phyloP scores from a whole-genome alignment of 2,888 invertebrate species.

The Agrochola circellaris region DNA sequence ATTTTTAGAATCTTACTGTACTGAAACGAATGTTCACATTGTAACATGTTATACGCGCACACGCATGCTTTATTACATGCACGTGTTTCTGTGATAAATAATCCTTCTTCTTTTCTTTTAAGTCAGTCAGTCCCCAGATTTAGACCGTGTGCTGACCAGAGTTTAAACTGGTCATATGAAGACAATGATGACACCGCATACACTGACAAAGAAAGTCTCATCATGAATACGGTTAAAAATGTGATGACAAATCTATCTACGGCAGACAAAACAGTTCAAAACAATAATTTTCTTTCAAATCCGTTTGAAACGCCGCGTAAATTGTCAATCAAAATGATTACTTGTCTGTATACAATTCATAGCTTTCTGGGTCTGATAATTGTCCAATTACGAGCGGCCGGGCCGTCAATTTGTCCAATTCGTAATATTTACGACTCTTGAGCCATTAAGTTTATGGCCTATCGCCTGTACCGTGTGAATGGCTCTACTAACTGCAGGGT shows the following conservation, averaged over 20 bases:
- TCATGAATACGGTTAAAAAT: background rate
- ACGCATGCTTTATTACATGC: background rate
- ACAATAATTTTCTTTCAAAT: slow-evolving; percentile 18
- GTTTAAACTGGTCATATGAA: background rate
- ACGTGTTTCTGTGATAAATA: too few species aligned
- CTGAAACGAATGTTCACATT: background rate
- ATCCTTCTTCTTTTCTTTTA: background rate
- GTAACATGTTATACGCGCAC: background rate
- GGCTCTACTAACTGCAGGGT: slow-evolving; percentile 32
- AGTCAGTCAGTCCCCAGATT: too few species aligned
- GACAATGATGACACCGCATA: background rate
- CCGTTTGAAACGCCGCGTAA: slow-evolving; percentile 23
- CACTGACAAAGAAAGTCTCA: background rate
- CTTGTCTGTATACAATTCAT: slow-evolving; percentile 55
- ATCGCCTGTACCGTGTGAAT: slow-evolving; percentile 68
- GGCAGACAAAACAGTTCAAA: background rate
- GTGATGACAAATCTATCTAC: background rate
- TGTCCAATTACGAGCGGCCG: slow-evolving; percentile 59
- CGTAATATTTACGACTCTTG: slow-evolving; percentile 59
- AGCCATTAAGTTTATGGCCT: slow-evolving; percentile 60
- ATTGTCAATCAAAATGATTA: slow-evolving; percentile 57
- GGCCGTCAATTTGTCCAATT: slow-evolving; percentile 63
- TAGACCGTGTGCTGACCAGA: background rate
- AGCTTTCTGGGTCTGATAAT: slow-evolving; percentile 54
- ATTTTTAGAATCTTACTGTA: background rate